Evolutionary conservation across 2,113 vertebrate species (phyloP).

Genomic region (Upupa epops): DNA sequence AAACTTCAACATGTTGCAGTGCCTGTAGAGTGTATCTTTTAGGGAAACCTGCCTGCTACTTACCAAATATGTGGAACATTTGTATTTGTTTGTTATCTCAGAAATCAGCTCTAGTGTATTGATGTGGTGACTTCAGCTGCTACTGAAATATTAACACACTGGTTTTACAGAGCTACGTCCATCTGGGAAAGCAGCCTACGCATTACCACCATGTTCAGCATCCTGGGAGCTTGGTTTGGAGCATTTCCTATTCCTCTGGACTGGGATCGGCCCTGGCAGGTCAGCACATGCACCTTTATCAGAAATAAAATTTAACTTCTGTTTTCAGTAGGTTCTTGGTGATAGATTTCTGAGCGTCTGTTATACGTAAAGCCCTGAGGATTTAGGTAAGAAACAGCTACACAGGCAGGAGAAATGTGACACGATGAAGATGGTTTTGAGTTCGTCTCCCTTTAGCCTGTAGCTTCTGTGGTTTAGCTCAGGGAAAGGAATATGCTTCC

Average conservation of each 20-base stretch:
- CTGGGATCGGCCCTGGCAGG: slow-evolving; percentile 99
- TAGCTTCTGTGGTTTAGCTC: background rate
- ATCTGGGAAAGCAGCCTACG: slow-evolving; percentile 94
- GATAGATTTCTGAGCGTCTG: background rate
- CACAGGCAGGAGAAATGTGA: background rate
- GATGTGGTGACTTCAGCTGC: background rate
- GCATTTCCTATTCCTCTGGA: slow-evolving; percentile 95
- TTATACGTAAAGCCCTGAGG: background rate
- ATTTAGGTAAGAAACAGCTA: background rate
- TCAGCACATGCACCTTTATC: slow-evolving; percentile 60
- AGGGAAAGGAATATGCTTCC: background rate
- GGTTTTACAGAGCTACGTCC: slow-evolving; percentile 84
- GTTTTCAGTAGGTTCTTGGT: background rate
- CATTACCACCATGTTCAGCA: slow-evolving; percentile 86
- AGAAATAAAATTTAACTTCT: background rate
- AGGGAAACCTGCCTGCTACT: background rate
- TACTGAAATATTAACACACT: background rate
- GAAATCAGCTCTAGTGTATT: background rate
- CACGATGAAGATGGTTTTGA: background rate
- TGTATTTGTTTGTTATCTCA: background rate
- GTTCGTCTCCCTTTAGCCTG: background rate
- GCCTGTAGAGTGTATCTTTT: background rate
- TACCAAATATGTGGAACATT: background rate
- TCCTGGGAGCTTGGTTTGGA: slow-evolving; percentile 90
- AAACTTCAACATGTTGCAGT: background rate